A percentile compares a stretch with the other conserved stretches of the same genome.
phyloP scores from a whole-genome alignment of 2,113 vertebrate genomes.

The Anolis carolinensis region DNA sequence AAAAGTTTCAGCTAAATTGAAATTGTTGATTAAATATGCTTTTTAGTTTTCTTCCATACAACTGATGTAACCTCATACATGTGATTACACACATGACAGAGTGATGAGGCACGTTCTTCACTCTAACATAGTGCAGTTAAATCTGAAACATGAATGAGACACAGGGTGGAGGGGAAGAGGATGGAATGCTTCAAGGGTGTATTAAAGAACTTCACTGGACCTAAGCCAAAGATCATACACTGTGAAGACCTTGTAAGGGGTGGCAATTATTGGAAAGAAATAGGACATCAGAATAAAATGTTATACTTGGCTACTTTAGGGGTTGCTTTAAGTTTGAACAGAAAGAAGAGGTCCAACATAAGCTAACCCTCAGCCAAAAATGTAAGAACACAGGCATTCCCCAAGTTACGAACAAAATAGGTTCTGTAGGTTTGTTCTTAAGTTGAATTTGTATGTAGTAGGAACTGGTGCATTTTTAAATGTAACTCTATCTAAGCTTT shows the following conservation, averaged over 20 bases:
- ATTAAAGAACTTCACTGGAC: constrained; percentile 3
- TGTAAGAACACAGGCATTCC: constrained; percentile 14
- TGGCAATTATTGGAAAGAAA: constrained; percentile 57
- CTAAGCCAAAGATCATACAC: constrained; percentile 35
- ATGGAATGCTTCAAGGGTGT: neutral
- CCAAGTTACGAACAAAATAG: no score
- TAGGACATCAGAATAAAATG: constrained; percentile 60
- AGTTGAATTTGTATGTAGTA: no score
- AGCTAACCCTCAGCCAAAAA: constrained; percentile 53
- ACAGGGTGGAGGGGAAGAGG: neutral
- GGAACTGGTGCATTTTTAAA: no score
- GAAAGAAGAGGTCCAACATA: constrained; percentile 53
- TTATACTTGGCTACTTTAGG: constrained; percentile 59
- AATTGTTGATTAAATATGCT: constrained; percentile 1
- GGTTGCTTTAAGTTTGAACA: constrained; percentile 58
- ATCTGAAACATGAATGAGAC: neutral
- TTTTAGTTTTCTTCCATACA: neutral
- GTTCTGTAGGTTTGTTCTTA: no score
- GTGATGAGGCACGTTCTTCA: neutral
- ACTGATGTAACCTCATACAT: neutral
- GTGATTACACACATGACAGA: neutral
- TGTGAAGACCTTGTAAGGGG: constrained; percentile 60
- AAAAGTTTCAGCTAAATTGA: neutral
- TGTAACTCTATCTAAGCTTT: no score
- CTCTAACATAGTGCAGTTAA: neutral